Percentiles rank a stretch among this genome's conserved stretches.
Evolutionary conservation across 2,797 vertebrate species (phyloP).

Genomic region (Parambassis ranga): DNA sequence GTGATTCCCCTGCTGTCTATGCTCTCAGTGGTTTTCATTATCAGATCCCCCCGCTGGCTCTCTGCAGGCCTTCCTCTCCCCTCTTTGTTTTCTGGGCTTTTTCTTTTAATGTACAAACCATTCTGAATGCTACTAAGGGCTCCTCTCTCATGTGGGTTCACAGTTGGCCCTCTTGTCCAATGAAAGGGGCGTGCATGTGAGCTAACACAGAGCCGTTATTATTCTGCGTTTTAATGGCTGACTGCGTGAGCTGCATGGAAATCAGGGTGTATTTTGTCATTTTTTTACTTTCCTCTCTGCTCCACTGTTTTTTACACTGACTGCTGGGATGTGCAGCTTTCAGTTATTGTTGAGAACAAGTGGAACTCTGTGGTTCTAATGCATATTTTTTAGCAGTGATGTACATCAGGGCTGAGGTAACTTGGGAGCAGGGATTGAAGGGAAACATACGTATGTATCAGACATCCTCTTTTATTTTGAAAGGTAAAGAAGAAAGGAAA

Average conservation of each 20-base stretch:
- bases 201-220: slow-evolving; percentile 36
- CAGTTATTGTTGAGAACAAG: neutral
- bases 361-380: neutral
- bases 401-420: no score
- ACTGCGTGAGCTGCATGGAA: slow-evolving; percentile 46
- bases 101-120: slow-evolving; percentile 18
- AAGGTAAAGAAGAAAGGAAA: no score
- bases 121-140: slow-evolving; percentile 23
- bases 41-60: slow-evolving; percentile 33
- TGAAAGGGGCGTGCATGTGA: slow-evolving; percentile 34
- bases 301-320: neutral
- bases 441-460: no score
- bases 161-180: slow-evolving; percentile 26
- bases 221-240: slow-evolving; percentile 14
- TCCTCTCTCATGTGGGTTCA: slow-evolving; percentile 32
- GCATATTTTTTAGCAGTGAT: no score
- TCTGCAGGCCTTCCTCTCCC: slow-evolving; percentile 10
- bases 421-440: no score
- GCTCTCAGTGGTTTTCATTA: slow-evolving; percentile 45
- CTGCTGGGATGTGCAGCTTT: neutral
- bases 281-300: neutral
- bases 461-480: no score
- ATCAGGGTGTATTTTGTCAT: neutral
- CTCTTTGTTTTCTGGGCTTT: slow-evolving; percentile 29
- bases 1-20: slow-evolving; percentile 34